These are phyloP conservation scores for Aspidiotus rigidus DNA, from an alignment of 2,888 invertebrate species.

Conservation along the genomic window DNA sequence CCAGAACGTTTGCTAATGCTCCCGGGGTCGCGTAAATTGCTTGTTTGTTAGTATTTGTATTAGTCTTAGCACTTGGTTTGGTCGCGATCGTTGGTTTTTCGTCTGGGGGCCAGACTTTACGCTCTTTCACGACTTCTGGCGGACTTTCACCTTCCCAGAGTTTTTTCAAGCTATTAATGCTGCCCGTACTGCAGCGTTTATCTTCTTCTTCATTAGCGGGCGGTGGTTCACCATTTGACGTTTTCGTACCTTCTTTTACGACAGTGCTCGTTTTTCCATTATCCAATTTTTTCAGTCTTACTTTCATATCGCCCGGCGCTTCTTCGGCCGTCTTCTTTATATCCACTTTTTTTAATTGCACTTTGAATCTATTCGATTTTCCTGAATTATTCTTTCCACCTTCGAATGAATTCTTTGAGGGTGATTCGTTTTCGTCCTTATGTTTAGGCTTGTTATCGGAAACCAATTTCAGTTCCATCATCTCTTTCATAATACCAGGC, in stretches of 20 bases:
- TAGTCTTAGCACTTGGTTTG: conserved; percentile 45
- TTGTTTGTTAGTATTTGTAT: conserved; percentile 42
- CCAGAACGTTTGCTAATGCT: conserved; percentile 50
- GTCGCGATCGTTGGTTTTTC: conserved; percentile 60
- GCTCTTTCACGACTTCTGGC: conserved; percentile 36
- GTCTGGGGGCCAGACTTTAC: conserved; percentile 49
- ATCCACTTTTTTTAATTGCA: conserved; percentile 63
- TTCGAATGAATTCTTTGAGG: conserved; percentile 43
- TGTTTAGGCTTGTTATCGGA: conserved; percentile 75
- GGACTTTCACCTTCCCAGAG: conserved; percentile 71
- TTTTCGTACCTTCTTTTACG: conserved; percentile 19
- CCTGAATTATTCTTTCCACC: conserved; percentile 4
- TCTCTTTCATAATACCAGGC: conserved; percentile 62
- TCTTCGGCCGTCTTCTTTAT: conserved; percentile 53
- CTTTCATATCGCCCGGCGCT: conserved; percentile 65
- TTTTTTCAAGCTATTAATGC: conserved; percentile 84
- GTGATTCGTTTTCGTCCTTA: conserved; percentile 48
- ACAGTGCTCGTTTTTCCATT: conserved; percentile 42
- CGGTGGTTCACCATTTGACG: conserved; percentile 38
- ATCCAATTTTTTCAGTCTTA: conserved; percentile 71
- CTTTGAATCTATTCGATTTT: conserved; percentile 35
- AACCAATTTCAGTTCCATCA: conserved; percentile 67
- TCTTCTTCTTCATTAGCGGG: conserved; percentile 56
- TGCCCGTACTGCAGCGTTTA: conserved; percentile 82
- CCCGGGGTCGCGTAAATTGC: conserved; percentile 73